These are phyloP conservation scores for Nasonovia ribisnigri DNA, from an alignment of 2,888 invertebrate species.

Conservation along the genomic window DNA sequence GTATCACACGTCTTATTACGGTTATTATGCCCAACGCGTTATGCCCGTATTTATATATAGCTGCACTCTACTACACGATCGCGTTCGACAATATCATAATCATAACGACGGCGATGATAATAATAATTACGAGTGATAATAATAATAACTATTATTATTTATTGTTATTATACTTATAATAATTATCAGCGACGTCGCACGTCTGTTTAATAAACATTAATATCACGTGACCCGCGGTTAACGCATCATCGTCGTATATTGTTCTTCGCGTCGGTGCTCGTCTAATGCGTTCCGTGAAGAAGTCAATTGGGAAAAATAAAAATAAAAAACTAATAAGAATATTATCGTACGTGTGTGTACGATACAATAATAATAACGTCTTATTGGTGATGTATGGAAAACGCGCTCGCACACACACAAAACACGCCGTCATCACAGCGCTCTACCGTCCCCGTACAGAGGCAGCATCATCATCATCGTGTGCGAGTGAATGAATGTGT, in stretches of 20 bases:
- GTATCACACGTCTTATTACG: neutral
- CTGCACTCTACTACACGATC: neutral
- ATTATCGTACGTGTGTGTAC: neutral
- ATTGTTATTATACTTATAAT: neutral
- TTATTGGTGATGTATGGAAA: neutral
- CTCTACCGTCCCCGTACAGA: neutral
- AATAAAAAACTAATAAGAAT: neutral
- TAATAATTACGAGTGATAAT: neutral
- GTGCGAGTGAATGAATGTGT: slow-evolving; percentile 52
- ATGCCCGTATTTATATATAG: neutral
- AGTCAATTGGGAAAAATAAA: slow-evolving; percentile 28
- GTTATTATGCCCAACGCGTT: neutral
- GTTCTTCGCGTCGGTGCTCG: neutral
- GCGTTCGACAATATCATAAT: neutral
- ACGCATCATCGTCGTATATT: neutral
- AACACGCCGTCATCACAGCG: neutral
- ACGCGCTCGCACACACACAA: neutral
- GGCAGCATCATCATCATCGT: neutral
- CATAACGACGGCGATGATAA: neutral
- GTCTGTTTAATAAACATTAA: slow-evolving; percentile 20
- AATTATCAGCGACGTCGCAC: neutral
- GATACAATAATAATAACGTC: neutral
- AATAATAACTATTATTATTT: neutral
- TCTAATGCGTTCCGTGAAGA: neutral
- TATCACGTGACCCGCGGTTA: neutral